Base-by-base conservation (phyloP, 2,888 invertebrate genomes). In the Euspilapteryx auroguttella region DNA sequence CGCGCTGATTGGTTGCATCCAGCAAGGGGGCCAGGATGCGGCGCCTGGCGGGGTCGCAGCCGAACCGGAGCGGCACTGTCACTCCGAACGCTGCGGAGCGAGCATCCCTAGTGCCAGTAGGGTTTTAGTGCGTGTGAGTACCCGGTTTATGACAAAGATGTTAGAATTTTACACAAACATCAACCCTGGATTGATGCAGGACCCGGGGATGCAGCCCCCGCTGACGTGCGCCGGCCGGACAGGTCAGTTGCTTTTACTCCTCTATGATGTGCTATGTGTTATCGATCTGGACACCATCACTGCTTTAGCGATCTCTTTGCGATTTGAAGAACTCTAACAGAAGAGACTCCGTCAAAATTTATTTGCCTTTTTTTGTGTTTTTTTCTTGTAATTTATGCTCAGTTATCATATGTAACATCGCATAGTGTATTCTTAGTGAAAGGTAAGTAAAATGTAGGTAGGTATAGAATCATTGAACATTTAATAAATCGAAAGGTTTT, bases 161-260 rank as follows among this genome's bases (percentile, higher is more conserved):
- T 79, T 85, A 69, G 85, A 85, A 56, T 85, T 85, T 61, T 85
- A 84, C 54, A 81, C 83, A 32, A 81, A 81, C 48, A 66, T 82
- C 38, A 81, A 78, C 42, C 50, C 80, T 35, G 77, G 76, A 58
- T 76, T 83, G 69, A 63, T 82, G 54, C 79, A 76, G 42, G 82
- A 82, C 25, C 43, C 49, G 38, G 64, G 64, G 31, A 58, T 71
- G 58, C 71, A 81, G 55, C 77, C 78, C 30, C 78, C 78, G 35
- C 66, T 79, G 39, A 77, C 79, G 43, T 84, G 84, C 57, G 75
- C 81, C 41, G 83, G 80, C 40, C 69, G 84, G 48, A 77, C 83
- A 76, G 85, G 85, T 85, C 57, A 76, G 66, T 55, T n/a, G n/a
- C n/a, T n/a, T n/a, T n/a, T n/a, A n/a, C n/a, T n/a, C n/a, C n/a